A percentile compares a stretch with the other conserved stretches of the same genome.
phyloP scores from a whole-genome alignment of 2,797 vertebrate genomes.

The Neomorphus geoffroyi region DNA sequence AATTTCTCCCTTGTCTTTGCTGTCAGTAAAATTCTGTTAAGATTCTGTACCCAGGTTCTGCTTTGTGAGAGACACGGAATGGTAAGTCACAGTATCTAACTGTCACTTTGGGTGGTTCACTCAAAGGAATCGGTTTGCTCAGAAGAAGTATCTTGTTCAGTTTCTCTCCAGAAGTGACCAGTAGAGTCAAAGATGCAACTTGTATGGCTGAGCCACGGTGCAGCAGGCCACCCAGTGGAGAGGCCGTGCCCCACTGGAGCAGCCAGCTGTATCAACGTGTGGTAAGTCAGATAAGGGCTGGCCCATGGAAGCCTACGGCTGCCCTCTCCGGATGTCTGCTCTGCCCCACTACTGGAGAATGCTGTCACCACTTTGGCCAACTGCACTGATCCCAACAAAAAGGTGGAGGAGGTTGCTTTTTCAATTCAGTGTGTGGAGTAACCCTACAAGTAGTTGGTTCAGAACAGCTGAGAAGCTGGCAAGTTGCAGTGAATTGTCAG shows the following conservation, averaged over 20 bases:
- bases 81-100: neutral
- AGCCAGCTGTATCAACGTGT: fast-evolving
- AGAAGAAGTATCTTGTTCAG: neutral
- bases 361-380: neutral
- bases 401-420: neutral
- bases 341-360: neutral
- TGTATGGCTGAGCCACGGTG: neutral
- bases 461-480: neutral
- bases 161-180: neutral
- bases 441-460: neutral
- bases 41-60: neutral
- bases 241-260: neutral
- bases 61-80: neutral
- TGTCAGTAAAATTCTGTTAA: neutral
- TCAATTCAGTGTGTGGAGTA: neutral
- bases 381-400: neutral
- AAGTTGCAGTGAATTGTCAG: neutral
- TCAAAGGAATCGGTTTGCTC: neutral
- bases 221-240: neutral
- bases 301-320: neutral
- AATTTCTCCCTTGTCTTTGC: neutral
- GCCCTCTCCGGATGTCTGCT: neutral
- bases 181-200: neutral
- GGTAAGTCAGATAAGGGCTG: neutral
- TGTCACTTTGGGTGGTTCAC: neutral